Conservation (phyloP, 1,140 invertebrate species). For the Drosophila ficusphila region DNA sequence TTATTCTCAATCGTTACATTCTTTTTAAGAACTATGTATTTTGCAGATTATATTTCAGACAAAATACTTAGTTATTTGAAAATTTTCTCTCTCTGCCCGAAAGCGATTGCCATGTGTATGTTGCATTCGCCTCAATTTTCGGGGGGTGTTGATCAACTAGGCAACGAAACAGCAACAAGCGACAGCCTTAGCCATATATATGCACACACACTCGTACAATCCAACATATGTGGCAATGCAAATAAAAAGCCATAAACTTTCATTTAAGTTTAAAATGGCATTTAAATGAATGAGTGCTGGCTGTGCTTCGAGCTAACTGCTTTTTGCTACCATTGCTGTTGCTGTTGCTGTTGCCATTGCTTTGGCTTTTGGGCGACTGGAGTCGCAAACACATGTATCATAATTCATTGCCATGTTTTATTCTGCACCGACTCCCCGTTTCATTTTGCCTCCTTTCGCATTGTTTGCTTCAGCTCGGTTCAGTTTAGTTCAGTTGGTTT, state of each 20-base stretch:
- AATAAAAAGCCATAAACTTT: conserved; percentile 83
- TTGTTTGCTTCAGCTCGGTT: conserved; percentile 8
- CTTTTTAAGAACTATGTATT: no score
- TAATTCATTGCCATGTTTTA: conserved; percentile 82
- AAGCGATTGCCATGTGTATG: conserved; percentile 18
- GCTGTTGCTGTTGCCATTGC: conserved; percentile 4
- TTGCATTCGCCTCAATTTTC: conserved; percentile 41
- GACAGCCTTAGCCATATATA: conserved; percentile 41
- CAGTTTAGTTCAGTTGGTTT: conserved; percentile 50
- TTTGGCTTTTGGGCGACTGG: conserved; percentile 39
- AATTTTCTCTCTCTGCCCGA: conserved; percentile 6
- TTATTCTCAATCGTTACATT: no score
- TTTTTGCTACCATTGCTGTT: no score
- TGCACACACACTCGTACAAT: not conserved
- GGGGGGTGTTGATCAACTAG: conserved; percentile 62
- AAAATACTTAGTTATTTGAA: no score
- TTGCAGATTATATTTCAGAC: no score
- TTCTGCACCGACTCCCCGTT: conserved; percentile 61
- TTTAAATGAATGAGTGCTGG: conserved; percentile 82
- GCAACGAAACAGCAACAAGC: conserved; percentile 23
- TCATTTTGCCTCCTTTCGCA: conserved; percentile 7
- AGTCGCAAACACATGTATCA: conserved; percentile 78
- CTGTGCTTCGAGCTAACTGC: conserved; percentile 41
- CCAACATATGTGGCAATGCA: conserved; percentile 68
- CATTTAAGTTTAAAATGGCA: conserved; percentile 84